Conservation (phyloP, 2,888 invertebrate genomes). For the Psylliodes chrysocephalus region DNA sequence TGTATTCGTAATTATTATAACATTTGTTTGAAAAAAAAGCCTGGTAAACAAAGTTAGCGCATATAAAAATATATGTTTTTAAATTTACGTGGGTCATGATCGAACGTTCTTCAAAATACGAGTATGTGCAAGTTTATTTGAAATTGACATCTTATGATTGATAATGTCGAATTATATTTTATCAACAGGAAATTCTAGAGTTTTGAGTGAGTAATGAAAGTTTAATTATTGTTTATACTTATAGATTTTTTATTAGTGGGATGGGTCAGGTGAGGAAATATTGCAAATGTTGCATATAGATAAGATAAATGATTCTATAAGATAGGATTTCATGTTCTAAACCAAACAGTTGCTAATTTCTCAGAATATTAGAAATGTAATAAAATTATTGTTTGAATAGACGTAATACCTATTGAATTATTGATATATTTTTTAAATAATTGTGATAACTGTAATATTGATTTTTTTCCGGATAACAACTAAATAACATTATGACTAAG, state of each 20-base stretch:
- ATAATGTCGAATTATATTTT: not conserved
- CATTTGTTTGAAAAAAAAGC: constrained; percentile 8
- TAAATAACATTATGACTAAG: too few relatives aligned
- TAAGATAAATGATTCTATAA: too few relatives aligned
- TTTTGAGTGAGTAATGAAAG: not conserved
- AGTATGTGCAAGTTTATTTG: not conserved
- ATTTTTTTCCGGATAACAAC: too few relatives aligned
- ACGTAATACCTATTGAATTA: too few relatives aligned
- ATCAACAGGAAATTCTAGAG: not conserved
- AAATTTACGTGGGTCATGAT: constrained; percentile 1
- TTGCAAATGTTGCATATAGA: too few relatives aligned
- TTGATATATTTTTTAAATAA: too few relatives aligned
- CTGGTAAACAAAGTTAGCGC: not conserved
- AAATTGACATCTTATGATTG: not conserved
- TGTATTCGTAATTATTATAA: not conserved
- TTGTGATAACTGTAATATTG: too few relatives aligned
- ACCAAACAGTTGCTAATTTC: too few relatives aligned
- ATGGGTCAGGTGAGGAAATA: not conserved
- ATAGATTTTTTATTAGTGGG: not conserved
- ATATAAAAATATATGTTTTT: not conserved
- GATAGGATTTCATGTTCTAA: too few relatives aligned
- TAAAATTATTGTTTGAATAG: too few relatives aligned
- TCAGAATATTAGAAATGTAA: too few relatives aligned
- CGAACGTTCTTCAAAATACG: not conserved
- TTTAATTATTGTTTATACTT: not conserved